Base-by-base conservation (phyloP, 1,140 invertebrate genomes). In the Solen grandis region DNA sequence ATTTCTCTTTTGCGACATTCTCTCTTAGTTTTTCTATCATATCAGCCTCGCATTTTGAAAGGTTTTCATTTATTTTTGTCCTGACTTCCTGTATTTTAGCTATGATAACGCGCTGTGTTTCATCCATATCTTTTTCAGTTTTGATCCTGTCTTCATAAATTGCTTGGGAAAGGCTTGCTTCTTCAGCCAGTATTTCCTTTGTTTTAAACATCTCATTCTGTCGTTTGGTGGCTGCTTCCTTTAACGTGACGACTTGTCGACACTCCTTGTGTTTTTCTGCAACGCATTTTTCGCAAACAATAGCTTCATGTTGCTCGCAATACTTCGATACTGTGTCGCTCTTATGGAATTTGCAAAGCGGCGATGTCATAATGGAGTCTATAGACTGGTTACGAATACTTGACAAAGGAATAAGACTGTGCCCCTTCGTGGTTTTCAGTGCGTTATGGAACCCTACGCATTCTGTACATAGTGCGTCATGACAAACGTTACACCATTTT, bases 361-460 rank as follows among this genome's bases (percentile, higher is more conserved):
- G 77, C 2, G 35, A 14, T 25, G 68, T 52, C 27, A 80, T 80
- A 25, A 80, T 80, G 33, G 54, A 52, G 31, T 65, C 69, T 4
- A 80, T 80, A 13, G 68, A 31, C 41, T 80, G 54, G 14, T 52
- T 36, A 5, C 68, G 25, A 0, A 80, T 8, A 22, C 73, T 65
- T 3, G 68, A 35, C 22, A 80, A 38, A 27, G 60, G 16, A 27
- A 38, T 29, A 29, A 72, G 27, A 4, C 14, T 2, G 31, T 80
- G 77, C 14, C 31, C 52, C 50, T 63, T 80, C 8, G 77, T 80
- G 35, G 77, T 72, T 55, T 72, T 80, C 57, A 80, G 46, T 10
- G 77, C 77, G 60, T 80, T 80, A 36, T 80, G 77, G 50, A 80
- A 80, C 19, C 57, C 59, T 2, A 80, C 77, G 60, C 77, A 80